Evolutionary conservation across 2,888 invertebrate species (phyloP), one percentile per base, ranked within the genome.

Genomic region (Mylabris sibirica): DNA sequence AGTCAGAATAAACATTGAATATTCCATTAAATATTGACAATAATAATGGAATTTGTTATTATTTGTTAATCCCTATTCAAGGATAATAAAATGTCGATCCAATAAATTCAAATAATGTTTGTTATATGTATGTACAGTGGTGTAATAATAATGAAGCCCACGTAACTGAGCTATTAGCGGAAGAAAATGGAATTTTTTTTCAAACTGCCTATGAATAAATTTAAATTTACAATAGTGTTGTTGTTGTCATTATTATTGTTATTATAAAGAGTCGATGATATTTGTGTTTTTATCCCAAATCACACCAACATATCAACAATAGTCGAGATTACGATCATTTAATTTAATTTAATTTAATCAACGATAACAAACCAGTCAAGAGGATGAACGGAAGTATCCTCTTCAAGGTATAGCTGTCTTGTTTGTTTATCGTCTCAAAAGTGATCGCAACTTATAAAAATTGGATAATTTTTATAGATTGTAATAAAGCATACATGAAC

Each of bases 61-160:
- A 57, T 24, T 57, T 24, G 57, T 57, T 57, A 57, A 57, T 72
- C 63, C 70, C 66, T 71, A 72, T 71, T 68, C 76, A 76, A 76
- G 76, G 76, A 70, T 75, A 72, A 67, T 34, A 57, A 68, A 70
- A 72, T 71, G 57, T 71, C 65, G 72, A 75, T 74, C 67, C 65
- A 62, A 74, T 74, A 75, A 74, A 74, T 74, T 73, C 70, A 64
- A 71, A 67, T 66, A 49, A 20, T 49, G 20, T 49, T 22, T 3
- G 20, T 17, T 49, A 6, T 8, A 20, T 49, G 9, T 17, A 44
- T 8, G 6, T 41, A 41, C 38, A 44, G 44, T n/a, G 59, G 60
- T 63, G 57, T 35, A 65, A 38, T 59, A 64, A 64, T 66, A 69
- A 67, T 67, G 61, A 63, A 69, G 44, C 71, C 68, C 68, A 69